These are phyloP conservation scores for Dinoponera quadriceps DNA, from an alignment of 1,140 invertebrate species.

Conservation along the genomic window DNA sequence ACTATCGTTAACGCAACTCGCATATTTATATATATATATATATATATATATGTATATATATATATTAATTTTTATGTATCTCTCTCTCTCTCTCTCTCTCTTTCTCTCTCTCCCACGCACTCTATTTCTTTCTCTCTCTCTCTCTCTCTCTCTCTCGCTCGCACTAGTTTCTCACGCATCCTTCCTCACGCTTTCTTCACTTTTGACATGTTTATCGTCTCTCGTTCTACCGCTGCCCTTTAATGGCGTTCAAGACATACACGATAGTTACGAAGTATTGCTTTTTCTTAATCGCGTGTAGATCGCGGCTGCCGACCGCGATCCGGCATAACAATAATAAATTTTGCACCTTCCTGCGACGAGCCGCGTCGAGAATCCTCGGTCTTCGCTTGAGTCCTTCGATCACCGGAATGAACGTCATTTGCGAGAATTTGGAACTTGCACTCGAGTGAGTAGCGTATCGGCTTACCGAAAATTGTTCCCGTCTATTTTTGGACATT, in stretches of 20 bases:
- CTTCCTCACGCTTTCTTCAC: slow-evolving; percentile 59
- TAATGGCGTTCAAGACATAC: slow-evolving; percentile 71
- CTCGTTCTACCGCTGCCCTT: slow-evolving; percentile 48
- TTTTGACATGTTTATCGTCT: slow-evolving; percentile 61
- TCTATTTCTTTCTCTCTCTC: slow-evolving; percentile 33
- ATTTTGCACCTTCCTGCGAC: slow-evolving; percentile 48
- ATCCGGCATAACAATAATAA: slow-evolving; percentile 70
- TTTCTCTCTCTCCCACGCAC: slow-evolving; percentile 25
- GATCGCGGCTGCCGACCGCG: slow-evolving; percentile 57
- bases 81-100: slow-evolving; percentile 25
- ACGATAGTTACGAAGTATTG: slow-evolving; percentile 84
- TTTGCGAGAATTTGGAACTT: not conserved
- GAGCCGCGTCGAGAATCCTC: slow-evolving; percentile 48
- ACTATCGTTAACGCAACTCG: slow-evolving; percentile 68
- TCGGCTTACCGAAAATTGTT: not conserved
- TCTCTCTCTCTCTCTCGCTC: slow-evolving; percentile 38
- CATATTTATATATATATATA: slow-evolving; percentile 71
- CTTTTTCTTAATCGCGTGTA: slow-evolving; percentile 80
- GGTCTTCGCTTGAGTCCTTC: not conserved
- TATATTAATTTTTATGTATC: slow-evolving; percentile 77
- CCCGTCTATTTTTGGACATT: not conserved
- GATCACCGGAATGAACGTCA: not conserved
- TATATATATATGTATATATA: slow-evolving; percentile 74
- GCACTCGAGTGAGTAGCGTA: slow-evolving; percentile 3
- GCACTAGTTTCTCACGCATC: slow-evolving; percentile 40